Evolutionary conservation across 2,888 invertebrate species (phyloP).

Genomic region (Agonopterix alstromeriana): DNA sequence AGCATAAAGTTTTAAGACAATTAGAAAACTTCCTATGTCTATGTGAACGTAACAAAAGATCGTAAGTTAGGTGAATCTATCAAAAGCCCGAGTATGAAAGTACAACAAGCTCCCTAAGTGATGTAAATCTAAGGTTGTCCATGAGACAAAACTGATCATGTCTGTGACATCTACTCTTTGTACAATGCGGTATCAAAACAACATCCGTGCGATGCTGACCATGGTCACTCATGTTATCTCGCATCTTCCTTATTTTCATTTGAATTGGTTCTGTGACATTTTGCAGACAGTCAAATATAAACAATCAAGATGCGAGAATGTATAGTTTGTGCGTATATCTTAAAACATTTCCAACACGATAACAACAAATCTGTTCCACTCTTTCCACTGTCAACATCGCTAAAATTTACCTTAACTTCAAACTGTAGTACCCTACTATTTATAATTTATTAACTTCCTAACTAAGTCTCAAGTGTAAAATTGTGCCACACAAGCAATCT

Average conservation of each 20-base stretch:
- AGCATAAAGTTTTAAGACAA: slow-evolving; percentile 5
- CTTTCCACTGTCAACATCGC: slow-evolving; percentile 29
- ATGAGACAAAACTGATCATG: slow-evolving; percentile 42
- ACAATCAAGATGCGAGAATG: too few species aligned
- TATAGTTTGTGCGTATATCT: too few species aligned
- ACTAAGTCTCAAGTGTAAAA: slow-evolving; percentile 66
- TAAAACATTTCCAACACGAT: neutral
- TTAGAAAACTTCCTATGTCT: slow-evolving; percentile 24
- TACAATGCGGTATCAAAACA: slow-evolving; percentile 53
- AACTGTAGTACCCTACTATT: slow-evolving; percentile 46
- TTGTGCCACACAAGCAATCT: slow-evolving; percentile 68
- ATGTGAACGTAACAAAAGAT: slow-evolving; percentile 20
- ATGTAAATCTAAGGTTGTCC: slow-evolving; percentile 45
- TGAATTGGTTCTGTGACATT: neutral
- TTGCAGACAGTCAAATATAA: too few species aligned
- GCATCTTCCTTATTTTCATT: neutral
- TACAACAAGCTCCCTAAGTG: slow-evolving; percentile 45
- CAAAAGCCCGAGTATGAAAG: slow-evolving; percentile 44
- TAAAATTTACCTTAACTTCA: slow-evolving; percentile 35
- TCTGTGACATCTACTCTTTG: slow-evolving; percentile 54
- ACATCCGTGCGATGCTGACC: slow-evolving; percentile 18
- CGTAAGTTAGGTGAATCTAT: slow-evolving; percentile 30
- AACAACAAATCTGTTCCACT: neutral
- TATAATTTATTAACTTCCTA: slow-evolving; percentile 67
- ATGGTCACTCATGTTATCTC: slow-evolving; percentile 13